Base-by-base conservation (phyloP, 2,888 invertebrate genomes). In the Xanthorhoe spadicearia region DNA sequence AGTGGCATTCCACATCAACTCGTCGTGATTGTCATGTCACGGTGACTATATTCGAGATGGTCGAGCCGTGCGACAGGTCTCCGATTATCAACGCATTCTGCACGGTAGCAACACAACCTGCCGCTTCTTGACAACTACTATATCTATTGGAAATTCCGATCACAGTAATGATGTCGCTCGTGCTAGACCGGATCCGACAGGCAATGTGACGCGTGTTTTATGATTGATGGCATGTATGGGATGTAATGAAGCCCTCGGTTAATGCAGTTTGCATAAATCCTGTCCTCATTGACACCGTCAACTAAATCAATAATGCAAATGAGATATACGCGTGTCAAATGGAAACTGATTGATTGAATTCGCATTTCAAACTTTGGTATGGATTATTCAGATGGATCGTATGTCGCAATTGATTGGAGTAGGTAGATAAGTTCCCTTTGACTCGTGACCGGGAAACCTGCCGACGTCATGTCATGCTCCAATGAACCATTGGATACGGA, bases 51-150 rank as follows among this genome's bases (percentile, higher is more conserved):
- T 77, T 73, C 74, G 75, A 79, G 79, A 78, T 74, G 73, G 71
- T 70, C 79, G 77, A 88, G 86, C 88, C 92, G 92, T 92, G 92
- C 89, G 92, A 93, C 92, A 90, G 89, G 91, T 91, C 88, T 72
- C 84, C 84, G 86, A 92, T 92, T 92, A 86, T 89, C 83, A 77
- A 89, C 92, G 92, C 90, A 89, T 93, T 91, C 85, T 87, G 86
- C 87, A 87, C 87, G 89, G 85, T 85, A 79, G 81, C 71, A 71
- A 17, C 18, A 32, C 43, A 59, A 73, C 71, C 72, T 72, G 70
- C 72, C 74, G 74, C 49, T 58, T 43, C 64, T 65, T 65, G 57
- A 63, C 54, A 55, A 57, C 50, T 46, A 71, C 63, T 69, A 67
- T 62, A 51, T 66, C 67, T 74, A 70, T 70, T 70, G 60, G 69